Base-by-base conservation (phyloP, 2,888 invertebrate species). In the Zygothrica quintamaculata region DNA sequence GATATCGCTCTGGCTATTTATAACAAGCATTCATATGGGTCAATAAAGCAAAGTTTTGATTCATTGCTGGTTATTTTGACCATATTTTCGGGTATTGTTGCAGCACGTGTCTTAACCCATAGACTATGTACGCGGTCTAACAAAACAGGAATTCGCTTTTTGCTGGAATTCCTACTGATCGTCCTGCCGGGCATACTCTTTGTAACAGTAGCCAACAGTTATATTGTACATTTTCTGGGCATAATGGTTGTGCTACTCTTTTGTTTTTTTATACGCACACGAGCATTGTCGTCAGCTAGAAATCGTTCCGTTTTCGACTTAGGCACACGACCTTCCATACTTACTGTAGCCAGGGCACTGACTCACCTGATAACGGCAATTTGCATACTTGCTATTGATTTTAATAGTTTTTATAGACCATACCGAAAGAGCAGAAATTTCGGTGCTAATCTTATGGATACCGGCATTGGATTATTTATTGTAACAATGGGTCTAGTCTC, bases 321-420 rank as follows among this genome's bases (percentile, higher is more conserved):
- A 56, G 82, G 88, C 6, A 67, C 72, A 6, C 84, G 89, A 16
- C 89, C 90, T 7, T 65, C 90, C 7, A 92, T 93, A 50, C 90
- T 97, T 52, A 94, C 96, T 1, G 92, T 94, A 80, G 92, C 94
- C 43, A 92, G 97, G 70, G 94, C 95, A 0, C 91, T 94, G 6
- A 94, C 95, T 0, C 95, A 95, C 84, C 89, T 97, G 9, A 92
- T 95, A 29, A 96, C 97, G 6, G 93, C 93, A 0, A 92, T 97
- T 52, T 95, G 96, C 71, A 99, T 99, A 79, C 91, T 99, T 57
- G 99, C 98, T 1, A 98, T 99, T 0, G 99, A 99, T 91, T 99
- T 99, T 89, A 92, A 92, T 42, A 92, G 95, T 59, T 99, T 98
- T 89, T 98, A 99, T 0, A 92, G 96, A 37, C 92, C 94, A 75